A percentile compares a stretch with the other conserved stretches of the same genome.
These are phyloP conservation scores for Lagopus muta DNA, from an alignment of 2,113 vertebrate genomes.

Conservation along the genomic window DNA sequence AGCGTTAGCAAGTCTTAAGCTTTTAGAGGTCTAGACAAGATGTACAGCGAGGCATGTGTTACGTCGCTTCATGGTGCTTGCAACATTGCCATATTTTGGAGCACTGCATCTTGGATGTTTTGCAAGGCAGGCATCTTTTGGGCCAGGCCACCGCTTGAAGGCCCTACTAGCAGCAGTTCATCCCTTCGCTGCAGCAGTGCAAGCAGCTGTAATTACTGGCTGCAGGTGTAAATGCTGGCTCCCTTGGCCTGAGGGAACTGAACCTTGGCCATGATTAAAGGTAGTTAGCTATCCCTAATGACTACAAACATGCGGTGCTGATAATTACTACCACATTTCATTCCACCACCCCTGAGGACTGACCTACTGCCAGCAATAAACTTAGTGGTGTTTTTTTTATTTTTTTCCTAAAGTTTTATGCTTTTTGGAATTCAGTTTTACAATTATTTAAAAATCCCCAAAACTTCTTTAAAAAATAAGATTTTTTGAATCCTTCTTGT, in stretches of 20 bases:
- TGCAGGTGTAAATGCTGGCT: conserved; percentile 55
- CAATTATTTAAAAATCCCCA: neutral
- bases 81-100: neutral
- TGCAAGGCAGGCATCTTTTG: rapidly evolving
- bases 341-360: conserved; percentile 34
- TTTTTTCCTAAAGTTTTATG: conserved; percentile 12
- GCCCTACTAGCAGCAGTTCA: neutral
- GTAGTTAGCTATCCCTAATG: conserved; percentile 63
- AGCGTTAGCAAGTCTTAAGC: neutral
- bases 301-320: conserved; percentile 49
- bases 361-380: conserved; percentile 60
- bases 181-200: neutral
- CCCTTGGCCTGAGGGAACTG: conserved; percentile 23
- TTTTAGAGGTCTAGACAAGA: neutral
- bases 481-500: neutral
- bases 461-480: neutral
- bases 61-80: neutral
- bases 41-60: no score
- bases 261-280: conserved; percentile 53
- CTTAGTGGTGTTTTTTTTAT: neutral
- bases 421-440: neutral
- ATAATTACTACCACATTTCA: conserved; percentile 66
- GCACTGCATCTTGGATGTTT: neutral
- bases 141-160: neutral
- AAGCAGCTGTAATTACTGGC: conserved; percentile 50